A percentile compares a stretch with the other conserved stretches of the same genome.
Conservation (phyloP, 2,888 invertebrate genomes). For the Beris morrisii region DNA sequence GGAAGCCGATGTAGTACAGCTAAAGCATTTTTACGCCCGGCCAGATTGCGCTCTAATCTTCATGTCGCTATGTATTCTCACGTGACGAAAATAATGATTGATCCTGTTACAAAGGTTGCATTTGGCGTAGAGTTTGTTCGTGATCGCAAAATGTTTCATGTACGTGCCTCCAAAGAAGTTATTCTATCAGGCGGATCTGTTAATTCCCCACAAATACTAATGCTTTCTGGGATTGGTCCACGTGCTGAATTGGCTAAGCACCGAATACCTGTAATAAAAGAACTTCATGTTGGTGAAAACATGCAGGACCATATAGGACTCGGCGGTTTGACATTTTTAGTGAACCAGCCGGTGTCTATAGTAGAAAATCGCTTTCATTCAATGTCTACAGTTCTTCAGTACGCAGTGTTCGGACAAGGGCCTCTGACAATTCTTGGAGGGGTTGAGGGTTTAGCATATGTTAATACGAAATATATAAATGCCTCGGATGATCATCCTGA, state of each 20-base stretch:
- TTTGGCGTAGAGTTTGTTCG: conserved; percentile 82
- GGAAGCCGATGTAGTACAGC: conserved; percentile 87
- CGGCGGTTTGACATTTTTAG: conserved; percentile 81
- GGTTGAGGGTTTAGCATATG: conserved; percentile 86
- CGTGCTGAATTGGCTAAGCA: conserved; percentile 70
- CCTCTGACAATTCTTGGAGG: conserved; percentile 86
- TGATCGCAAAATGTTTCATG: conserved; percentile 70
- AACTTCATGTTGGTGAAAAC: conserved; percentile 81
- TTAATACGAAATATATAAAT: conserved; percentile 84
- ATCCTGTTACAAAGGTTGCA: conserved; percentile 72
- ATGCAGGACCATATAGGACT: conserved; percentile 88
- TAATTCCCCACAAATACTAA: conserved; percentile 90
- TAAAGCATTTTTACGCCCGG: conserved; percentile 83
- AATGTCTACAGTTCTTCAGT: conserved; percentile 77
- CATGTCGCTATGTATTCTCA: conserved; percentile 83
- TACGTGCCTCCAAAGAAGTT: conserved; percentile 81
- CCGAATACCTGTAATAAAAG: conserved; percentile 77
- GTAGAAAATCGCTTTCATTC: conserved; percentile 78
- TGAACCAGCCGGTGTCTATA: conserved; percentile 77
- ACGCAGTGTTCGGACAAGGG: conserved; percentile 80
- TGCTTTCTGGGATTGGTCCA: conserved; percentile 89
- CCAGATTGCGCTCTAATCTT: conserved; percentile 76
- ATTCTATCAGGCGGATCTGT: conserved; percentile 89
- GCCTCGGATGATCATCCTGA: conserved; percentile 81
- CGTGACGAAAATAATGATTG: conserved; percentile 73